Evolutionary conservation across 2,113 vertebrate genomes (phyloP).

Genomic region (Oryzias celebensis): DNA sequence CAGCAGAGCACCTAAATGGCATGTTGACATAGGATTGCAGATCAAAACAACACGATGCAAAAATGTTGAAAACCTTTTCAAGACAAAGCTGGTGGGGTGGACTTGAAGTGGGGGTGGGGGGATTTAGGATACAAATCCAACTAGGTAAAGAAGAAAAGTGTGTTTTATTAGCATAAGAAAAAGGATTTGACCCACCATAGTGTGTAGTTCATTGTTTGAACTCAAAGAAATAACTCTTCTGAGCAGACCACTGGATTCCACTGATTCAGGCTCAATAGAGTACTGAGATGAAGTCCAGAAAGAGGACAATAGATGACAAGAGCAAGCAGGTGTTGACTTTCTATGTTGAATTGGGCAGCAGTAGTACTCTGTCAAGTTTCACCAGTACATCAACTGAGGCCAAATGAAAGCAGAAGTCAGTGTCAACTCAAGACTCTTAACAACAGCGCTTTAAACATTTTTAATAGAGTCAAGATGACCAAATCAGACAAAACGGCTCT

Average conservation of each 20-base stretch:
- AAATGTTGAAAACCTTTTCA: conserved; percentile 26
- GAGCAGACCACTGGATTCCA: too few relatives aligned
- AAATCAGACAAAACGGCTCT: too few relatives aligned
- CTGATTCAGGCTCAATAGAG: too few relatives aligned
- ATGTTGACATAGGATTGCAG: not conserved
- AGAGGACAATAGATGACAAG: conserved; percentile 16
- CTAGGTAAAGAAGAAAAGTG: conserved; percentile 4
- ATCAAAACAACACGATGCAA: conserved; percentile 29
- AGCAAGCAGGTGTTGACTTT: conserved; percentile 38
- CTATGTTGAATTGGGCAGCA: conserved; percentile 32
- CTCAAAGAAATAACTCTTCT: too few relatives aligned
- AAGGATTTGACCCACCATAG: not conserved
- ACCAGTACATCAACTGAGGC: too few relatives aligned
- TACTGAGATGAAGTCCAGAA: not conserved
- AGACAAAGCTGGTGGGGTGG: conserved; percentile 9
- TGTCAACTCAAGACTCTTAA: too few relatives aligned
- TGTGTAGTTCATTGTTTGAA: not conserved
- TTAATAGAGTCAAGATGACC: too few relatives aligned
- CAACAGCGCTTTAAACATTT: too few relatives aligned
- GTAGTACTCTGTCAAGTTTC: too few relatives aligned
- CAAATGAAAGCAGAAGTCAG: too few relatives aligned
- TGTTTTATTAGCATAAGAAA: conserved; percentile 5
- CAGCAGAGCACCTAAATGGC: conserved; percentile 25
- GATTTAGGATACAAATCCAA: conserved; percentile 21
- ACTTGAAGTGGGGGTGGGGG: not conserved